Base-by-base conservation (phyloP, 2,113 vertebrate species). In the Nestor notabilis region DNA sequence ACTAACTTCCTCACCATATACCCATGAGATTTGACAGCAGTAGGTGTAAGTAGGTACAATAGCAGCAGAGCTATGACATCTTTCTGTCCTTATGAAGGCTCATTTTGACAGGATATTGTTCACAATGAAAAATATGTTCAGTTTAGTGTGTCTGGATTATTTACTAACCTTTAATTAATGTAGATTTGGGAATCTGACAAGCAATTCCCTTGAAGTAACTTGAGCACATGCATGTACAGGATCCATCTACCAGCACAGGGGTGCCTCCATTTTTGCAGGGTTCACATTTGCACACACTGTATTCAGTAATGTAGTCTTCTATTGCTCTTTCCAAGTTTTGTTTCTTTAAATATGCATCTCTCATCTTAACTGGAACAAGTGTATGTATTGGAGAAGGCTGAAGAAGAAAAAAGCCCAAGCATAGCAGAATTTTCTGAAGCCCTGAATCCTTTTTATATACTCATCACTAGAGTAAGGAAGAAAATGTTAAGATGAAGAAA, bases 221-320 rank as follows among this genome's bases (percentile, higher is more conserved):
- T 8, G 96, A 31, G 82, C 99, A 99, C 52, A 98, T 49, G 24
- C 99, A 99, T 2, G 96, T 20, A 25, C 99, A 99, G 8, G 94
- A 77, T 29, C 99, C 99, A 3, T 99, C 98, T 43, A 99, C 17
- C 55, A 99, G 96, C 24, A 98, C 33, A 10, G 97, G 92, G 0
- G 98, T 99, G 13, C 98, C 99, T 66, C 99, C 99, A 14, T 99
- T 99, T 27, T 97, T 97, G 72, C 99, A 99, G 0, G 98, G 98
- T 33, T 96, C 80, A 68, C 99, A 99, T 97, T 99, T 99, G 88
- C 97, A 98, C 35, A 96, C 72, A 29, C 64, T 99, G 79, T 99
- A 99, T 94, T 99, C 99, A 0, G 97, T 95, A 44, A 99, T 33
- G 19, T 99, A 99, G 16, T 99, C 99, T 15, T 94, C 87, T 39